phyloP scores from a whole-genome alignment of 2,113 vertebrate genomes.

The Chaetura pelagica region DNA sequence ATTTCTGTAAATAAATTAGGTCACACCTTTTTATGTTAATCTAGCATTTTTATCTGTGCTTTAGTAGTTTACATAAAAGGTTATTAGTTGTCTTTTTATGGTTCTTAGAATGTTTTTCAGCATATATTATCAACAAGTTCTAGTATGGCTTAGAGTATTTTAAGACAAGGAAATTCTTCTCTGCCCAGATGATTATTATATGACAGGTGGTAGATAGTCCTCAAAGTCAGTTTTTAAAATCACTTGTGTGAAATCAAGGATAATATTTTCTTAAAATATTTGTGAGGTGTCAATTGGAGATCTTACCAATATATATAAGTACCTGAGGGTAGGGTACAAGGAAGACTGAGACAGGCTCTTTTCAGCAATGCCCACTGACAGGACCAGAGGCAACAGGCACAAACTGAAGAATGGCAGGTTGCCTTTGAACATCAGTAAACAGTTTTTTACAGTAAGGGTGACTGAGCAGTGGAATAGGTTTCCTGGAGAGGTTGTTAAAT shows the following conservation, averaged over 20 bases:
- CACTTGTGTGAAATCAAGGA: not conserved
- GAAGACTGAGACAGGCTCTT: not conserved
- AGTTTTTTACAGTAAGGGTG: not conserved
- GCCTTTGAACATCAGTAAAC: not conserved
- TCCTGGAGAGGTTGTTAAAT: not conserved
- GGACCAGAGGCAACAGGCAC: not conserved
- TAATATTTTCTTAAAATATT: not conserved
- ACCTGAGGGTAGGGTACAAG: not conserved
- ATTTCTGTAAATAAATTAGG: slow-evolving; percentile 13
- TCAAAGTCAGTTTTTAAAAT: not conserved
- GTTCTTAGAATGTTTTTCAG: not conserved
- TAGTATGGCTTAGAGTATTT: not conserved
- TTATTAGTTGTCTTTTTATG: not conserved
- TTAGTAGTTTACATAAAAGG: not conserved
- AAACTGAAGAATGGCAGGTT: fast-evolving
- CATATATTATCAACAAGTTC: not conserved
- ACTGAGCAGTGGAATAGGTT: not conserved
- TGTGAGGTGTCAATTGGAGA: not conserved
- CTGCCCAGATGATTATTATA: not conserved
- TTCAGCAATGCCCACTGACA: not conserved
- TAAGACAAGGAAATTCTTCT: not conserved
- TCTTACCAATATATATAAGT: not conserved
- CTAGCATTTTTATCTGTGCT: not conserved
- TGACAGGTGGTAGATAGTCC: not conserved
- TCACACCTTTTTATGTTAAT: not conserved